phyloP scores from a whole-genome alignment of 2,113 vertebrate genomes.

The Mastomys coucha region DNA sequence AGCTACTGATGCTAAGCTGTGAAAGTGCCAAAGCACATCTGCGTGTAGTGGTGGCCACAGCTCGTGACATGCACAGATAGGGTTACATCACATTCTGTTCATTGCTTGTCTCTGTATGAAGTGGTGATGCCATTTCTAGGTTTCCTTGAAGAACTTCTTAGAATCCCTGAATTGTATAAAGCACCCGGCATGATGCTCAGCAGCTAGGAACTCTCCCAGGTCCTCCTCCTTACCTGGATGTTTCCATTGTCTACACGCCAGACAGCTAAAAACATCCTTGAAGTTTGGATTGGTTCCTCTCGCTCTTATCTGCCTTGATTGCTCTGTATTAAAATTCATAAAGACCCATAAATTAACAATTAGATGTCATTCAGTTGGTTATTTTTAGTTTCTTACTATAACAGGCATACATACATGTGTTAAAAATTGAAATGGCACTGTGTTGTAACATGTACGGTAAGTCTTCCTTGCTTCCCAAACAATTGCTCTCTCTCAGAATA shows the following conservation, averaged over 20 bases:
- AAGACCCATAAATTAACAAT: conserved; percentile 41
- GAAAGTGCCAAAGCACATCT: background rate
- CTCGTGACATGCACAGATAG: background rate
- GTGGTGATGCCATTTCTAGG: background rate
- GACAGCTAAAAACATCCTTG: background rate
- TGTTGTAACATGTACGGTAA: background rate
- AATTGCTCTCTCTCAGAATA: background rate
- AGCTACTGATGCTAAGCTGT: background rate
- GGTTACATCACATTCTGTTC: background rate
- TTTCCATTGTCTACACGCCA: background rate
- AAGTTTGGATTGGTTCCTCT: background rate
- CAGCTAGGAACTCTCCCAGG: rapidly evolving
- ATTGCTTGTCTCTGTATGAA: background rate
- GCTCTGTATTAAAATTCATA: conserved; percentile 42
- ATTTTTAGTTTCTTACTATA: conserved; percentile 12
- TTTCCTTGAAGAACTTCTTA: background rate
- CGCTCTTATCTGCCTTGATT: background rate
- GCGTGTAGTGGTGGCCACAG: too few species aligned
- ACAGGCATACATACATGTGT: background rate
- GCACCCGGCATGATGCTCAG: rapidly evolving
- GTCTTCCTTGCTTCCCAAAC: background rate
- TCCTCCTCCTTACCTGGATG: background rate
- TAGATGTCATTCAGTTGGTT: conserved; percentile 15
- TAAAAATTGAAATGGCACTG: background rate
- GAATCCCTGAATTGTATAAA: background rate